phyloP scores from a whole-genome alignment of 1,140 invertebrate genomes.

The Augochlora pura region DNA sequence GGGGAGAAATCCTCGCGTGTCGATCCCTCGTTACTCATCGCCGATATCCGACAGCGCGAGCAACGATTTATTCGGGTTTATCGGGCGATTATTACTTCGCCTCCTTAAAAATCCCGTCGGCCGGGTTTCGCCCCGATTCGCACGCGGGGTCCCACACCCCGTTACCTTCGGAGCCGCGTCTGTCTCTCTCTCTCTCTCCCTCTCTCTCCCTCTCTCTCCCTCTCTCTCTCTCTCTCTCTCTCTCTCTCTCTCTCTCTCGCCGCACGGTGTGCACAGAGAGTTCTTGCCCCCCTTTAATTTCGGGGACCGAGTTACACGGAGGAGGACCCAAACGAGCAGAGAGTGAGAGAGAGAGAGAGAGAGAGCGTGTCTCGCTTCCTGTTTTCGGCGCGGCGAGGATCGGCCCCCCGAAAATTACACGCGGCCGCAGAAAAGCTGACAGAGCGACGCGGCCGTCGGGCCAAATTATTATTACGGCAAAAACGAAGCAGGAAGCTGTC shows the following conservation, averaged over 20 bases:
- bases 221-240: neutral
- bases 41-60: conserved; percentile 16
- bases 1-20: conserved; percentile 51
- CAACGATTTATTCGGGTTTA: conserved; percentile 40
- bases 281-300: conserved; percentile 40
- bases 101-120: conserved; percentile 16
- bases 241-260: no score
- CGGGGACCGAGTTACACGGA: conserved; percentile 11
- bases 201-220: no score
- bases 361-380: conserved; percentile 40
- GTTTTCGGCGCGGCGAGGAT: conserved; percentile 9
- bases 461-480: conserved; percentile 75
- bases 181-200: no score
- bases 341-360: no score
- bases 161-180: no score
- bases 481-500: conserved; percentile 62
- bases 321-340: no score
- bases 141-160: no score
- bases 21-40: conserved; percentile 51
- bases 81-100: conserved; percentile 37
- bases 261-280: no score
- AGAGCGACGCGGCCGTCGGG: conserved; percentile 39
- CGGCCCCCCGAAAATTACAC: conserved; percentile 42
- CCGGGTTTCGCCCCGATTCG: no score
- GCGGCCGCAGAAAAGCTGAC: conserved; percentile 30